These are phyloP conservation scores for Sericinus montela DNA, from an alignment of 2,888 invertebrate species.

Conservation along the genomic window DNA sequence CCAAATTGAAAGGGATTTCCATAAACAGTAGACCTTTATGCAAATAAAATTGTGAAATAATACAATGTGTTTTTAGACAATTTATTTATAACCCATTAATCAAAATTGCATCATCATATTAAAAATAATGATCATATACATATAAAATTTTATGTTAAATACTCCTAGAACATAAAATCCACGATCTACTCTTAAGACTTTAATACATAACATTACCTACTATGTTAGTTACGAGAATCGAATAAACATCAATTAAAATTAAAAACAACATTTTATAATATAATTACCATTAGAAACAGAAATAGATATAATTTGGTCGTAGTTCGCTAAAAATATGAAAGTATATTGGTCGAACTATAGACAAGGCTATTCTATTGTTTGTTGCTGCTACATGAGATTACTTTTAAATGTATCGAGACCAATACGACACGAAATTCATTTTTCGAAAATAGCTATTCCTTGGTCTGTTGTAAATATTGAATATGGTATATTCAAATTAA, in stretches of 20 bases:
- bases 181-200: slow-evolving; percentile 57
- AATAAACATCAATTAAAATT: slow-evolving; percentile 67
- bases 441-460: slow-evolving; percentile 31
- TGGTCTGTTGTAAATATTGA: slow-evolving; percentile 26
- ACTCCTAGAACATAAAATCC: slow-evolving; percentile 74
- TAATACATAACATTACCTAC: slow-evolving; percentile 44
- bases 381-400: slow-evolving; percentile 14
- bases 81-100: slow-evolving; percentile 74
- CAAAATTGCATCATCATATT: slow-evolving; percentile 71
- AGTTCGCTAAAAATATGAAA: slow-evolving; percentile 43
- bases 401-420: slow-evolving; percentile 4
- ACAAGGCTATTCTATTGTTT: slow-evolving; percentile 2
- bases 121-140: slow-evolving; percentile 74
- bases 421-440: slow-evolving; percentile 21
- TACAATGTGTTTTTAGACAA: slow-evolving; percentile 42
- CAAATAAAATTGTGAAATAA: not conserved
- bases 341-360: slow-evolving; percentile 6
- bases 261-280: slow-evolving; percentile 66
- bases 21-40: too few relatives aligned
- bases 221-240: slow-evolving; percentile 60
- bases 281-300: slow-evolving; percentile 50
- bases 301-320: slow-evolving; percentile 67
- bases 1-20: too few relatives aligned
- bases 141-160: slow-evolving; percentile 71
- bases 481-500: slow-evolving; percentile 32